Evolutionary conservation across 2,888 invertebrate genomes (phyloP), one percentile per base, ranked within the genome.

Genomic region (Thereva nobilitata): DNA sequence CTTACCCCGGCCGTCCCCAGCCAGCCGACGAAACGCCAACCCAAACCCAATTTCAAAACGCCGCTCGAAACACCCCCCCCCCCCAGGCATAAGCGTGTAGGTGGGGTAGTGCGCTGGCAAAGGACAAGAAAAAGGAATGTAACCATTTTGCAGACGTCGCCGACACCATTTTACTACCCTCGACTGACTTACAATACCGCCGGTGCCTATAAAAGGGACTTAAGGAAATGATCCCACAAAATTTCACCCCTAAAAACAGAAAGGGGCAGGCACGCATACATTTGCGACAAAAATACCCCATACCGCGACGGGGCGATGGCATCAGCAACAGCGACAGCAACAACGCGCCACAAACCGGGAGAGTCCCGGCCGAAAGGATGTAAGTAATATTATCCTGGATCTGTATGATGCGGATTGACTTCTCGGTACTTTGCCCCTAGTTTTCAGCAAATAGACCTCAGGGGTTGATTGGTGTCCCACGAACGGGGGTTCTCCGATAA

Each of bases 221-320:
- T 61, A 50, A 44, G 49, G 61, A 61, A 61, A 50, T 61, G 61
- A 61, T 50, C 61, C 61, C 61, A 61, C 61, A 41, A 61, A 61
- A 50, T 47, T 61, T 61, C 38, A 50, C 40, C n/a, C 12, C 61
- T 40, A 42, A 49, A 49, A 49, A 35, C 34, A 40, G 34, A 61
- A 61, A 49, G 61, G 40, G 40, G 61, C 50, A 23, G 42, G 40
- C 12, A 59, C 45, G 47, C 37, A 47, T 47, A 59, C 38, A 34
- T 23, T 34, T 23, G 23, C 23, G 23, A 23, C 23, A 23, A 23
- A 23, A 23, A 23, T 23, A 23, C 50, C 35, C 50, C 40, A 49
- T 6, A 49, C 12, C 41, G 50, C 41, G 50, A n/a, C 50, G 41
- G 40, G 9, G 12, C 10, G 10, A 55, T 41, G 44, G 9, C 50